Conservation (phyloP, 2,797 vertebrate genomes). For the Esox lucius region DNA sequence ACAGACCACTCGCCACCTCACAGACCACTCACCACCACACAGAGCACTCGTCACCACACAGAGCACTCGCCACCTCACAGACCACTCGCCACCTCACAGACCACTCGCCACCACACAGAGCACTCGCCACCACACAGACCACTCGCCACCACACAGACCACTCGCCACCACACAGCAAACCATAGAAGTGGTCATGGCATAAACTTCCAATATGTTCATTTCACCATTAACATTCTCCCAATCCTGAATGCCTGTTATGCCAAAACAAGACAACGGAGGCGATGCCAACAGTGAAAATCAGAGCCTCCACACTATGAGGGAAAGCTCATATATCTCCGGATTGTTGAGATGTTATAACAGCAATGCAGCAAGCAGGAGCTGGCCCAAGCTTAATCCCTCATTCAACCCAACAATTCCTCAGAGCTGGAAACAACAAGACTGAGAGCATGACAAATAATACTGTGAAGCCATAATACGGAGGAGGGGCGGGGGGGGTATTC, state of each 20-base stretch:
- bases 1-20: not conserved
- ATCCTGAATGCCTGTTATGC: constrained; percentile 24
- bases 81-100: not conserved
- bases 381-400: constrained; percentile 46
- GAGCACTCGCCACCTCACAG: not conserved
- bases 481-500: constrained; percentile 31
- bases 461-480: constrained; percentile 54
- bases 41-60: not conserved
- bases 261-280: constrained; percentile 30
- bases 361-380: constrained; percentile 38
- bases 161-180: not conserved
- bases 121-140: not conserved
- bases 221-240: constrained; percentile 32
- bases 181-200: not conserved
- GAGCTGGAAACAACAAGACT: constrained; percentile 46
- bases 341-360: constrained; percentile 41
- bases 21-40: not conserved
- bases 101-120: not conserved
- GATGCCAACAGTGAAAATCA: constrained; percentile 21
- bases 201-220: constrained; percentile 9
- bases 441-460: constrained; percentile 60
- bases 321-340: constrained; percentile 46
- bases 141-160: not conserved
- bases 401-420: constrained; percentile 53
- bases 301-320: constrained; percentile 45